These are phyloP conservation scores for Melanotus villosus DNA, from an alignment of 2,888 invertebrate genomes.

Conservation along the genomic window DNA sequence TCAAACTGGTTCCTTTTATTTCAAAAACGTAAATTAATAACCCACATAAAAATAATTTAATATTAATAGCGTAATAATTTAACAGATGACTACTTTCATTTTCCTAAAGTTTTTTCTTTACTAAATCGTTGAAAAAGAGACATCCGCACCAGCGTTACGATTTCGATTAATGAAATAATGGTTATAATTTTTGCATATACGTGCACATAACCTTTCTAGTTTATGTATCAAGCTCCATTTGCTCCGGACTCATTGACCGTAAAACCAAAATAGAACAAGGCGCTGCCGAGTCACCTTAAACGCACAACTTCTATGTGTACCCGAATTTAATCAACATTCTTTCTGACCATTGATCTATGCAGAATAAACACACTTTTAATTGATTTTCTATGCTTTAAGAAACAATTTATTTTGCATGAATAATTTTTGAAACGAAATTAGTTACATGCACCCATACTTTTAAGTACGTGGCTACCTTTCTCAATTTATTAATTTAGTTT, in stretches of 20 bases:
- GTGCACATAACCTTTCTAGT: slow-evolving; percentile 37
- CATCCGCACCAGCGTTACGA: no score
- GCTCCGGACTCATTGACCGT: slow-evolving; percentile 43
- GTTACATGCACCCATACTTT: slow-evolving; percentile 17
- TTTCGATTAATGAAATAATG: no score
- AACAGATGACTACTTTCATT: no score
- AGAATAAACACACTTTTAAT: slow-evolving; percentile 53
- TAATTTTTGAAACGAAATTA: slow-evolving; percentile 36
- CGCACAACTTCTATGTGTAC: slow-evolving; percentile 36
- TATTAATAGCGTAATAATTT: no score
- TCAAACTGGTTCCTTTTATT: no score
- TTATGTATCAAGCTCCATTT: slow-evolving; percentile 46
- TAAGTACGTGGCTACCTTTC: slow-evolving; percentile 20
- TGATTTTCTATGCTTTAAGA: slow-evolving; percentile 50
- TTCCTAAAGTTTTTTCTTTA: no score
- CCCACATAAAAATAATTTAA: no score
- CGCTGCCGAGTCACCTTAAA: slow-evolving; percentile 45
- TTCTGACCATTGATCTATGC: slow-evolving; percentile 51
- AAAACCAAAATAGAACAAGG: slow-evolving; percentile 49
- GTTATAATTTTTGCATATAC: background rate
- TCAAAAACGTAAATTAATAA: no score
- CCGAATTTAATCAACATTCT: slow-evolving; percentile 53
- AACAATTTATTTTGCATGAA: slow-evolving; percentile 46
- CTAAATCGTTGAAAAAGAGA: no score
- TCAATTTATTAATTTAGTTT: background rate